Percentiles rank a stretch among this genome's conserved stretches.
Evolutionary conservation across 2,797 vertebrate species (phyloP).

Genomic region (Eupleurogrammus muticus): DNA sequence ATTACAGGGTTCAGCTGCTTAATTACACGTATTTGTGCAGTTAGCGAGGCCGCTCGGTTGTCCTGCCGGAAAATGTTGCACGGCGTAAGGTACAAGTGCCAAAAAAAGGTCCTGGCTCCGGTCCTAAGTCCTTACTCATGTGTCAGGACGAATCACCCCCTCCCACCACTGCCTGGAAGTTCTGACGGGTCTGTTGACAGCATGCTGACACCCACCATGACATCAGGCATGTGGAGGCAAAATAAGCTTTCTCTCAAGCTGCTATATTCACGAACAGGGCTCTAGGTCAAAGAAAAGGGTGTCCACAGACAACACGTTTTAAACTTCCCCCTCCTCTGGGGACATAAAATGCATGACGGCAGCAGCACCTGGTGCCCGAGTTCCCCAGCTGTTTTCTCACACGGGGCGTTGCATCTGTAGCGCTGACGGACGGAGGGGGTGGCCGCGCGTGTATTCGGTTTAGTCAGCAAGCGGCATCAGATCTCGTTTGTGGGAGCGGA

Average conservation of each 20-base stretch:
- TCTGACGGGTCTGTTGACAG: conserved; percentile 50
- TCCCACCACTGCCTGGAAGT: conserved; percentile 61
- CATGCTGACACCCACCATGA: conserved; percentile 65
- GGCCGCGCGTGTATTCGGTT: conserved; percentile 74
- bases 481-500: conserved; percentile 58
- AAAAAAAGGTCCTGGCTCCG: conserved; percentile 50
- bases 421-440: conserved; percentile 47
- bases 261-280: conserved; percentile 13
- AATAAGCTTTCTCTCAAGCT: conserved; percentile 28
- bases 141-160: conserved; percentile 56
- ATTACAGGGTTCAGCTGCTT: conserved; percentile 1
- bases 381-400: conserved; percentile 66
- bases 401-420: conserved; percentile 42
- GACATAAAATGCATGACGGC: background rate
- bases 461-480: conserved; percentile 74
- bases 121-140: conserved; percentile 54
- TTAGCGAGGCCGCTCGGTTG: conserved; percentile 20
- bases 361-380: conserved; percentile 41
- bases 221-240: conserved; percentile 51
- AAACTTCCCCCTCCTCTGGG: conserved; percentile 7
- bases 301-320: background rate
- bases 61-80: conserved; percentile 64
- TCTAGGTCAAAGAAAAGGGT: conserved; percentile 8
- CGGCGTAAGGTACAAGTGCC: conserved; percentile 39
- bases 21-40: conserved; percentile 9